These are phyloP conservation scores for Apodemus sylvaticus DNA, from an alignment of 2,113 vertebrate genomes.

Conservation along the genomic window DNA sequence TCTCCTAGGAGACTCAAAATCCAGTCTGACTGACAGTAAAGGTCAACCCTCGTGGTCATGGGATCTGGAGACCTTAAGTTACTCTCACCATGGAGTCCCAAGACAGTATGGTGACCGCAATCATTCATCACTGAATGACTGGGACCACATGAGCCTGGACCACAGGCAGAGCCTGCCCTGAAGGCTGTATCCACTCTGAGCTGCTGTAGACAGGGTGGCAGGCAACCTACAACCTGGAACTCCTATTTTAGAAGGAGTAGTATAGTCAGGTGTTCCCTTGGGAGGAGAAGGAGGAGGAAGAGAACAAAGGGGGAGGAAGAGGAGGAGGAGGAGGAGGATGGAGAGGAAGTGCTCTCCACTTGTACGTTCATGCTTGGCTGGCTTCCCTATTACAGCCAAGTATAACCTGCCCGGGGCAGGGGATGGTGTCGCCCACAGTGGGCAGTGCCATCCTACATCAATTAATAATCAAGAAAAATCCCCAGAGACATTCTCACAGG, in stretches of 20 bases:
- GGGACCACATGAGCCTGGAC: neutral
- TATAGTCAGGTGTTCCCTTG: fast-evolving
- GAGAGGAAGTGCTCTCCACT: neutral
- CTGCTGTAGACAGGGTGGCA: neutral
- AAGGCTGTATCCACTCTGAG: neutral
- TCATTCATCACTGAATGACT: neutral
- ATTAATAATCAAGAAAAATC: neutral
- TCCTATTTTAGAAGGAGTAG: neutral
- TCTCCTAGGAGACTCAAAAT: neutral
- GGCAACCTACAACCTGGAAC: neutral
- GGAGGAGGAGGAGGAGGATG: no score
- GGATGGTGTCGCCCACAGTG: neutral
- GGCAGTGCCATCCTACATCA: neutral
- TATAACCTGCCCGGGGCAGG: neutral
- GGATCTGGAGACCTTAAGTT: neutral
- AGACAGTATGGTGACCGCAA: neutral
- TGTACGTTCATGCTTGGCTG: neutral
- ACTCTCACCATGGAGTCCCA: neutral
- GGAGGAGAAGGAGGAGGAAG: neutral
- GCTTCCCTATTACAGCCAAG: neutral
- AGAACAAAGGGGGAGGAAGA: neutral
- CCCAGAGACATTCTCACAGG: neutral
- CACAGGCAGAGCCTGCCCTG: neutral
- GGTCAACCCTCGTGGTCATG: neutral
- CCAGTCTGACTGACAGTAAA: neutral